Percentiles rank a stretch among this genome's conserved stretches.
Conservation (phyloP, 2,888 invertebrate species). For the Lacanobia wlatinum region DNA sequence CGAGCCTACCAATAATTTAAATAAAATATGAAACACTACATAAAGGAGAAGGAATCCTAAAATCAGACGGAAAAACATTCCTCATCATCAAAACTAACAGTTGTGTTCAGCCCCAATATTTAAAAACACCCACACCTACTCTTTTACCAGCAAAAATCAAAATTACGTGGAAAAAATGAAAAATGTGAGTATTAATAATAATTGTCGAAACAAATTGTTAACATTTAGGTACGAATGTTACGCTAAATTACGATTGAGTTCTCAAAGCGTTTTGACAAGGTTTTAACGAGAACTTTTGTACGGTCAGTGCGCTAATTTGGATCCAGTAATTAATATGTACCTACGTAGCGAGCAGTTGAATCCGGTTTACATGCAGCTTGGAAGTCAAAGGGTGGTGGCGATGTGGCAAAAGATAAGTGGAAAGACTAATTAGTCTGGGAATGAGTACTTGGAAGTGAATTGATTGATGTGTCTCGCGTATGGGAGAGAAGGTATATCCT, state of each 20-base stretch:
- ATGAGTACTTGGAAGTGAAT: background rate
- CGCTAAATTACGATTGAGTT: constrained; percentile 70
- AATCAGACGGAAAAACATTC: background rate
- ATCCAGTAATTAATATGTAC: constrained; percentile 86
- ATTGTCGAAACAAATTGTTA: constrained; percentile 55
- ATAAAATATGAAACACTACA: too few relatives aligned
- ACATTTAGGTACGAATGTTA: constrained; percentile 48
- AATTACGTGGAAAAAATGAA: constrained; percentile 22
- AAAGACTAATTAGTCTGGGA: constrained; percentile 2
- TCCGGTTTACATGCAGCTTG: constrained; percentile 40
- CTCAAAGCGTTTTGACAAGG: constrained; percentile 77
- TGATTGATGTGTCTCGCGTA: background rate
- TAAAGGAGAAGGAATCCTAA: background rate
- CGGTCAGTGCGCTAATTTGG: constrained; percentile 86
- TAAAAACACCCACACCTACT: background rate
- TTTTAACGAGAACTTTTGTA: constrained; percentile 77
- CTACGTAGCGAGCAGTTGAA: constrained; percentile 57
- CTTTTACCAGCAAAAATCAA: constrained; percentile 8
- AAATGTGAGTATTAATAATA: constrained; percentile 38
- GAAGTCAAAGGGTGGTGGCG: constrained; percentile 45
- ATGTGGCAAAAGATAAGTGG: constrained; percentile 36
- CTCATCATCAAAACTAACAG: background rate
- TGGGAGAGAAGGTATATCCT: background rate
- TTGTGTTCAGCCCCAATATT: background rate
- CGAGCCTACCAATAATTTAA: too few relatives aligned